phyloP scores from a whole-genome alignment of 2,888 invertebrate genomes.

The Nebria salina region DNA sequence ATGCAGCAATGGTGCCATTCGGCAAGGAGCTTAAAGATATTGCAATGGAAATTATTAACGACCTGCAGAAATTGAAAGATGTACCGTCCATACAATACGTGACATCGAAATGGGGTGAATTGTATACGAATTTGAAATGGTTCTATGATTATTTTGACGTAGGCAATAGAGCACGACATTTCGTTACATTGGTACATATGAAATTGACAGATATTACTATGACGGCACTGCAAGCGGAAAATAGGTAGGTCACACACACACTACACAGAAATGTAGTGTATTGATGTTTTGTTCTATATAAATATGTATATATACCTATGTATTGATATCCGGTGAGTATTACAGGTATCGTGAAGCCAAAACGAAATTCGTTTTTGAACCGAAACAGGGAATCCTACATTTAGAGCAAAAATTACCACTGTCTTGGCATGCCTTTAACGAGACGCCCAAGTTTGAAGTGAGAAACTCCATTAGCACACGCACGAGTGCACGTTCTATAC shows the following conservation, averaged over 20 bases:
- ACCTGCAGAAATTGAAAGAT: conserved; percentile 70
- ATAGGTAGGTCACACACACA: conserved; percentile 66
- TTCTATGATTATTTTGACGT: conserved; percentile 81
- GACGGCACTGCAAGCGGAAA: conserved; percentile 84
- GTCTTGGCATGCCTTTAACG: conserved; percentile 91
- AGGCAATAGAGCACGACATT: conserved; percentile 72
- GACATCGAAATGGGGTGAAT: conserved; percentile 68
- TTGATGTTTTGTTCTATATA: conserved; percentile 10
- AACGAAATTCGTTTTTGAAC: conserved; percentile 87
- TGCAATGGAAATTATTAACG: conserved; percentile 69
- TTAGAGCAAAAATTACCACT: conserved; percentile 89
- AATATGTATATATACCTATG: background rate
- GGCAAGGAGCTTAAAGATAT: conserved; percentile 73
- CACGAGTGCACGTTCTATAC: background rate
- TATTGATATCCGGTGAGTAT: conserved; percentile 17
- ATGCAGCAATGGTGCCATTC: conserved; percentile 74
- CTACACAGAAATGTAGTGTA: conserved; percentile 1
- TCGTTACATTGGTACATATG: conserved; percentile 72
- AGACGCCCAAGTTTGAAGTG: conserved; percentile 80
- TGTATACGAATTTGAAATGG: conserved; percentile 73
- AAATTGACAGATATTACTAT: conserved; percentile 78
- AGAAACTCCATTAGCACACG: conserved; percentile 30
- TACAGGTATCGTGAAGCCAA: conserved; percentile 81
- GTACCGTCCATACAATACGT: conserved; percentile 70
- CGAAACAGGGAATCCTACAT: conserved; percentile 78